Evolutionary conservation across 2,797 vertebrate species (phyloP).

Genomic region (Balearica regulorum): DNA sequence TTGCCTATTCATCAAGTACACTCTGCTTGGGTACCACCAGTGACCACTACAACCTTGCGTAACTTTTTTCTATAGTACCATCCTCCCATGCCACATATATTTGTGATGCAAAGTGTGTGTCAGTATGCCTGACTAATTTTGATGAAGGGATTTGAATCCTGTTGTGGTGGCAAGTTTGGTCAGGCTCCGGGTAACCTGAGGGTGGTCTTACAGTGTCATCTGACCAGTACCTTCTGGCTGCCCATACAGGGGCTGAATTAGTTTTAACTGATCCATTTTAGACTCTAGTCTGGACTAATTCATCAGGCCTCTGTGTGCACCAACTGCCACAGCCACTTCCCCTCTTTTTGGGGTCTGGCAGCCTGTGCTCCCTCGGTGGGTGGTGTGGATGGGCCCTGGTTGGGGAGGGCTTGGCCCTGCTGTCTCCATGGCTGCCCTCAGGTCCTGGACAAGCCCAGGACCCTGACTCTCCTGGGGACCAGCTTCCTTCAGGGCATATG

Average conservation of each 20-base stretch:
- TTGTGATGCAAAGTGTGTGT: neutral
- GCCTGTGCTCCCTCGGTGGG: neutral
- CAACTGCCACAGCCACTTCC: neutral
- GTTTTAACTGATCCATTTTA: neutral
- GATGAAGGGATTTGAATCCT: neutral
- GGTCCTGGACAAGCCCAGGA: neutral
- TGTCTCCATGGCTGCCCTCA: neutral
- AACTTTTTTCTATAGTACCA: neutral
- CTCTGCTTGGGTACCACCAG: neutral
- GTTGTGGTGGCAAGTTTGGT: neutral
- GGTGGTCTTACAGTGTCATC: neutral
- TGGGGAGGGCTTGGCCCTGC: accelerated
- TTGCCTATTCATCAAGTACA: neutral
- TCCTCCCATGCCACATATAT: neutral
- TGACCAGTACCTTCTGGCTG: neutral
- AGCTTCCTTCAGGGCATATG: neutral
- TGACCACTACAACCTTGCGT: neutral
- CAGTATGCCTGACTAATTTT: neutral
- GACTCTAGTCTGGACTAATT: neutral
- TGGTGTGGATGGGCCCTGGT: neutral
- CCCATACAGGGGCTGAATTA: neutral
- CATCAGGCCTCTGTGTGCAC: neutral
- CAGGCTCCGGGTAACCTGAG: neutral
- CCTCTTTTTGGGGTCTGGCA: neutral
- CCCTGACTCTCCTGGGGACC: neutral